phyloP scores from a whole-genome alignment of 35 echinoderm and acorn worm genomes.

The Amphiura filiformis region DNA sequence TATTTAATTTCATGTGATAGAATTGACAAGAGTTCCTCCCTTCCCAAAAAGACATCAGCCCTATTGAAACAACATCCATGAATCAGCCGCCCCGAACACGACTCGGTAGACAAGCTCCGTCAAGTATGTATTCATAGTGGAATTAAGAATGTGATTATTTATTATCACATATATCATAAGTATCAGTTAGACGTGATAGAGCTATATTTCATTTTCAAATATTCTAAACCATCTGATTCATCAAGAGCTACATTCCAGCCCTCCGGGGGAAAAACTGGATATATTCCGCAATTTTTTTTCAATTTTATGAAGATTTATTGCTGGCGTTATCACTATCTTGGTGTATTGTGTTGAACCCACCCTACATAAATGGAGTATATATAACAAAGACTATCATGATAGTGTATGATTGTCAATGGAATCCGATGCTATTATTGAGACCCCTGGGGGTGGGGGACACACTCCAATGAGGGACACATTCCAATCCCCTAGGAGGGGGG shows the following conservation, averaged over 20 bases:
- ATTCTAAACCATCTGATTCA: background rate
- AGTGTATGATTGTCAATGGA: background rate
- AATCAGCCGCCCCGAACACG: too few species aligned
- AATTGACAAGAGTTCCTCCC: too few species aligned
- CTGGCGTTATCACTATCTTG: too few species aligned
- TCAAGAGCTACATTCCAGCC: background rate
- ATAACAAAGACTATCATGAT: background rate
- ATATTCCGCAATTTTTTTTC: background rate
- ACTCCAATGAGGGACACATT: background rate
- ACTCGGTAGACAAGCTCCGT: too few species aligned
- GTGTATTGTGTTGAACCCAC: background rate
- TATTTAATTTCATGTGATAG: too few species aligned
- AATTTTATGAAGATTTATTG: background rate
- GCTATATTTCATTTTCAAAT: background rate
- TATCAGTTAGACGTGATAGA: conserved; percentile 3
- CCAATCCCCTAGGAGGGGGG: too few species aligned
- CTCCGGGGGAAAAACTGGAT: background rate
- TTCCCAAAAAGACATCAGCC: too few species aligned
- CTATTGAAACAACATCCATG: too few species aligned
- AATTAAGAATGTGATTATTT: background rate
- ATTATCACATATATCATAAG: background rate
- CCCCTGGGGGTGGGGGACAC: background rate
- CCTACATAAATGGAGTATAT: background rate
- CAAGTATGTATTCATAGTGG: background rate
- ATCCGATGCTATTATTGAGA: background rate